Conservation (phyloP, 2,888 invertebrate genomes). For the Dimorphilus gyrociliatus region DNA sequence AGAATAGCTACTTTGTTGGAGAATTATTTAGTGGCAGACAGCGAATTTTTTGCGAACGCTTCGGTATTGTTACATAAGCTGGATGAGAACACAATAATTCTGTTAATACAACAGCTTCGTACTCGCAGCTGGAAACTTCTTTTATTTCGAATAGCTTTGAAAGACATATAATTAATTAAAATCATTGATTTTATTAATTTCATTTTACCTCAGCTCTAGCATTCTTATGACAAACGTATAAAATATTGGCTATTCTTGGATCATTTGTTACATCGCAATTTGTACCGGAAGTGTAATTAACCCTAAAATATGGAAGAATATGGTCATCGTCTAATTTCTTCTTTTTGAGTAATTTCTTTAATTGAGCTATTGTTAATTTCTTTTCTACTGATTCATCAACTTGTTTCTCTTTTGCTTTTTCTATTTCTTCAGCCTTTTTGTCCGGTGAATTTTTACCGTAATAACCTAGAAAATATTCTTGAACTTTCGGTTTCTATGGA, state of each 20-base stretch:
- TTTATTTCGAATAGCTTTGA: conserved; percentile 76
- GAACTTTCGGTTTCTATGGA: conserved; percentile 35
- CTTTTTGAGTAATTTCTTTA: too few relatives aligned
- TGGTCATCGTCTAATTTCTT: conserved; percentile 58
- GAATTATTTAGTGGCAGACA: too few relatives aligned
- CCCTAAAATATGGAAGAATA: conserved; percentile 62
- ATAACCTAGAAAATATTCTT: conserved; percentile 68
- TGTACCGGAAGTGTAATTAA: conserved; percentile 68
- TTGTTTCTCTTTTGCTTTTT: background rate
- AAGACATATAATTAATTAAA: too few relatives aligned
- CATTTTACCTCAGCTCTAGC: conserved; percentile 84
- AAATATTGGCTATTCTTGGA: conserved; percentile 52
- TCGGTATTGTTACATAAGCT: too few relatives aligned
- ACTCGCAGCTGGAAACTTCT: conserved; percentile 81
- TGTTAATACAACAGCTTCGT: conserved; percentile 76
- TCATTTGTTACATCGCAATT: conserved; percentile 73
- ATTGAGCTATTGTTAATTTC: conserved; percentile 3
- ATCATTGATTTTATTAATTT: too few relatives aligned
- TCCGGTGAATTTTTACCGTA: conserved; percentile 22
- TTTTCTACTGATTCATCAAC: background rate
- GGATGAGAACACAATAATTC: conserved; percentile 75
- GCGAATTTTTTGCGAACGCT: too few relatives aligned
- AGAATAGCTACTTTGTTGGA: too few relatives aligned
- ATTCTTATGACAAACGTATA: conserved; percentile 71
- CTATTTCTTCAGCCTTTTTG: background rate